Conservation (phyloP, 92 coral and sea anemone genomes). For the Palythoa grandiflora region DNA sequence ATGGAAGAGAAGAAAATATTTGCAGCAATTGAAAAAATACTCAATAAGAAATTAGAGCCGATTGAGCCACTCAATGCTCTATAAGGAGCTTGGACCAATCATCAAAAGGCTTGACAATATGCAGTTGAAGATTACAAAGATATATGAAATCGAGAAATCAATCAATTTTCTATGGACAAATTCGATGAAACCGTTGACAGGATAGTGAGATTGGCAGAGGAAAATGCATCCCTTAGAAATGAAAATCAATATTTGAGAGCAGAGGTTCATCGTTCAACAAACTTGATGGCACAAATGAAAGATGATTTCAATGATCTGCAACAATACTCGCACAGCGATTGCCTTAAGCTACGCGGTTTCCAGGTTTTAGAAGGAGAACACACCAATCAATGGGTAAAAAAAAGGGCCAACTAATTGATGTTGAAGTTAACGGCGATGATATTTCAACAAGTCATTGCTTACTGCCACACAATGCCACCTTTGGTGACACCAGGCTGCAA, state of each 20-base stretch:
- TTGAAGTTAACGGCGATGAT: constrained; percentile 23
- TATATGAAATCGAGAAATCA: neutral
- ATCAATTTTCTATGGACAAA: neutral
- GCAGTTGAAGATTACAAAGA: neutral
- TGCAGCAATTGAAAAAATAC: neutral
- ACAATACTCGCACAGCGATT: constrained; percentile 31
- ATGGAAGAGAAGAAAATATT: constrained; percentile 8
- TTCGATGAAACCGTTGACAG: neutral
- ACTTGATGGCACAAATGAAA: constrained; percentile 14
- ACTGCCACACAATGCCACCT: neutral
- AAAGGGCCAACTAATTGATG: neutral
- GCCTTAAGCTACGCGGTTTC: constrained; percentile 9
- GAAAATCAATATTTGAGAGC: constrained; percentile 10
- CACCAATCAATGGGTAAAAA: constrained; percentile 15
- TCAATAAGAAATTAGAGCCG: neutral
- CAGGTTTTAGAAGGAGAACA: neutral
- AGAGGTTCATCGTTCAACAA: constrained; percentile 8
- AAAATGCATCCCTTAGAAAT: constrained; percentile 8
- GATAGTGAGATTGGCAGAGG: neutral
- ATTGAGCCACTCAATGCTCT: neutral
- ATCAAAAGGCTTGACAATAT: neutral
- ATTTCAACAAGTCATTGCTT: constrained; percentile 10
- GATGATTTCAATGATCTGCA: constrained; percentile 13
- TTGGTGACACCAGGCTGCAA: neutral
- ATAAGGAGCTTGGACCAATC: neutral